phyloP scores from a whole-genome alignment of 2,797 vertebrate genomes.

The Pantherophis alleghaniensis region DNA sequence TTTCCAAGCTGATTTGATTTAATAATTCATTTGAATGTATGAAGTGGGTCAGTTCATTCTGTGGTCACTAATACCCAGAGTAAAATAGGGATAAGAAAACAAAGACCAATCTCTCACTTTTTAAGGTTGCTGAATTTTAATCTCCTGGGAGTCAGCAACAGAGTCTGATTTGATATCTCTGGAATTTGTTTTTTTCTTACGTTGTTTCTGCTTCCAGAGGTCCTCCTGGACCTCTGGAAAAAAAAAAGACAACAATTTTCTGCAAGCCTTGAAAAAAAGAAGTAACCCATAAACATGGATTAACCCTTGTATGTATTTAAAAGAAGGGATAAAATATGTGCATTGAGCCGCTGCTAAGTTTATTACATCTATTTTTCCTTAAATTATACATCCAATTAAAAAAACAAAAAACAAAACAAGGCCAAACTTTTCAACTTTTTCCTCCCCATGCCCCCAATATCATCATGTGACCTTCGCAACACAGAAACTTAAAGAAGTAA shows the following conservation, averaged over 20 bases:
- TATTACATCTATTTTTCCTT: neutral
- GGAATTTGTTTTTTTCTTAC: slow-evolving; percentile 97
- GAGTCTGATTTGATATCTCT: slow-evolving; percentile 97
- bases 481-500: neutral
- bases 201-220: slow-evolving; percentile 89
- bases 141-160: slow-evolving; percentile 97
- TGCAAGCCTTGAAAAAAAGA: slow-evolving; percentile 12
- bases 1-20: neutral
- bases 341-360: neutral
- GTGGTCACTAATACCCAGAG: neutral
- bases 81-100: slow-evolving; percentile 16
- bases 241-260: slow-evolving; percentile 27
- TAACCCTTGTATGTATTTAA: neutral
- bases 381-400: neutral
- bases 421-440: neutral
- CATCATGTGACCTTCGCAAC: neutral
- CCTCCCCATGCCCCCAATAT: neutral
- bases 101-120: slow-evolving; percentile 72
- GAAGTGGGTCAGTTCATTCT: neutral
- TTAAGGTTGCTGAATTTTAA: slow-evolving; percentile 85
- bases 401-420: neutral
- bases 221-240: slow-evolving; percentile 87
- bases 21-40: neutral
- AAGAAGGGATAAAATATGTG: neutral
- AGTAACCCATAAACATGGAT: neutral